These are phyloP conservation scores for Littorina saxatilis DNA, from an alignment of 1,140 invertebrate species.

Conservation along the genomic window DNA sequence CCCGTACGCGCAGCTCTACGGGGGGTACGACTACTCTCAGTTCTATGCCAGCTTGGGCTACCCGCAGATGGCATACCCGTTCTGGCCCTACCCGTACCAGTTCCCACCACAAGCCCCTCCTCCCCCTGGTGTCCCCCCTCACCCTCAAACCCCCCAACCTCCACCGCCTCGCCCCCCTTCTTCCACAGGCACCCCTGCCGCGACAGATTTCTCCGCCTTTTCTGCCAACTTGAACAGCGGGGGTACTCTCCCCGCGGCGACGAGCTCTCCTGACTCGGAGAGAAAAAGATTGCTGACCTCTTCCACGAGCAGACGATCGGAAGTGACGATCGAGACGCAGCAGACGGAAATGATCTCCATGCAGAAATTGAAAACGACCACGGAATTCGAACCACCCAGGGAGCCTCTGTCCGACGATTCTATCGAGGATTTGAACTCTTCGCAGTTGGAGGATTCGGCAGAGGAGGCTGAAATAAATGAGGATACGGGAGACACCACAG, in stretches of 20 bases:
- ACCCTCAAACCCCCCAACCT: not conserved
- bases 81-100: conserved; percentile 33
- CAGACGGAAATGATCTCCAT: conserved; percentile 32
- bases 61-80: conserved; percentile 28
- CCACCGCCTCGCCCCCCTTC: not conserved
- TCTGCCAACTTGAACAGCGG: not conserved
- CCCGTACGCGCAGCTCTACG: conserved; percentile 15
- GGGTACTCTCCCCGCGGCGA: not conserved
- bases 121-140: not conserved
- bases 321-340: conserved; percentile 27
- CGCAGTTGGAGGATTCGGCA: conserved; percentile 24
- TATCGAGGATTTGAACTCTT: conserved; percentile 27
- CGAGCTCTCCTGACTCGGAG: conserved; percentile 25
- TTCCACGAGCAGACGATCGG: conserved; percentile 30
- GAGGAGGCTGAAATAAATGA: not conserved
- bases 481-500: not conserved
- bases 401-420: conserved; percentile 5
- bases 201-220: conserved; percentile 27
- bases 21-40: conserved; percentile 25
- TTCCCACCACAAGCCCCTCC: not conserved
- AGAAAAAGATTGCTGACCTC: conserved; percentile 24
- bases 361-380: not conserved
- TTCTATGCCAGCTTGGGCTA: conserved; percentile 25
- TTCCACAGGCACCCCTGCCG: not conserved
- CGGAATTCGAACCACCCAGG: conserved; percentile 2